A percentile compares a stretch with the other conserved stretches of the same genome.
Conservation (phyloP, 2,113 vertebrate species). For the Perca fluviatilis region DNA sequence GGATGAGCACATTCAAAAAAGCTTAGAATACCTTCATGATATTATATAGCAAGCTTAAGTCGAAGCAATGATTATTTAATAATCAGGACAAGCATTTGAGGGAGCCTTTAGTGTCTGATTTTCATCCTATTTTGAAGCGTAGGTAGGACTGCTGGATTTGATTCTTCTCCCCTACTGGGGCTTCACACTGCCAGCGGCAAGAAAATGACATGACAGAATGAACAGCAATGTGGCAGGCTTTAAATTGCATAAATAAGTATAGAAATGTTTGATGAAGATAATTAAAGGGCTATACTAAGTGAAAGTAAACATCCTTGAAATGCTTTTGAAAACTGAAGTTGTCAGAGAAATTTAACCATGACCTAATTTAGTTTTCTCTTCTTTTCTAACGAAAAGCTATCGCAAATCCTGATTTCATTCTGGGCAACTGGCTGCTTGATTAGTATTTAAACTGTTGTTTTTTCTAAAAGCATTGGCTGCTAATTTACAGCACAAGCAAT, state of each 20-base stretch:
- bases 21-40: constrained; percentile 1
- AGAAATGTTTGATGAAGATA: constrained; percentile 62
- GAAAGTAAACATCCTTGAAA: constrained; percentile 19
- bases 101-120: constrained; percentile 43
- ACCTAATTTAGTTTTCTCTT: neutral
- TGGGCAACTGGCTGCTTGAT: constrained; percentile 1
- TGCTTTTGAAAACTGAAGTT: constrained; percentile 2
- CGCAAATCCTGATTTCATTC: neutral
- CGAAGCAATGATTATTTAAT: constrained; percentile 17
- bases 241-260: constrained; percentile 38
- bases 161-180: constrained; percentile 47
- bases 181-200: constrained; percentile 48
- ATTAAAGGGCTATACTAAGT: constrained; percentile 25
- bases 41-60: constrained; percentile 12
- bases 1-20: neutral
- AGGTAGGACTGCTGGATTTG: constrained; percentile 45
- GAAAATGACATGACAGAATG: constrained; percentile 27
- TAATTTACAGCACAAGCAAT: constrained; percentile 48
- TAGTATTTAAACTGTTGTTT: constrained; percentile 8
- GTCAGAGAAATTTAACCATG: constrained; percentile 15
- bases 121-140: constrained; percentile 44
- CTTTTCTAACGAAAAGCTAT: neutral
- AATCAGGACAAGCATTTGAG: constrained; percentile 27
- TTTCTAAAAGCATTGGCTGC: constrained; percentile 2
- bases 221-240: constrained; percentile 52